Percentiles rank a stretch among this genome's conserved stretches.
phyloP scores from a whole-genome alignment of 1,140 invertebrate species.

The Pectinophora gossypiella region DNA sequence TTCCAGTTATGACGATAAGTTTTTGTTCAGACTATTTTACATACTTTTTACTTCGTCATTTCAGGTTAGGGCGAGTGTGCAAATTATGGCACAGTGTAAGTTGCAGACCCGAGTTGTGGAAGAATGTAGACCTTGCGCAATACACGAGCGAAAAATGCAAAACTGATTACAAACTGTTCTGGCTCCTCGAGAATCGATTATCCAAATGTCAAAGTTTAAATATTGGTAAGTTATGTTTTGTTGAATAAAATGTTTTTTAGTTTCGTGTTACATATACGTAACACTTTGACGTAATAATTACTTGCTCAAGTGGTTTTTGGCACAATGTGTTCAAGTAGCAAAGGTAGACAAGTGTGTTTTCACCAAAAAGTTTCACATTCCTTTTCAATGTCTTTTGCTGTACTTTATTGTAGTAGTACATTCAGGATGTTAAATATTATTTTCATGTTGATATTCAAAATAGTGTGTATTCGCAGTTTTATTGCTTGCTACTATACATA shows the following conservation, averaged over 20 bases:
- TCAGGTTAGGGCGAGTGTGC: constrained; percentile 85
- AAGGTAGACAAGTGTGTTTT: no score
- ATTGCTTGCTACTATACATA: no score
- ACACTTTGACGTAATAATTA: not conserved
- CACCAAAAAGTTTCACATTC: no score
- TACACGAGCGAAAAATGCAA: constrained; percentile 84
- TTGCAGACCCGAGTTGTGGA: constrained; percentile 82
- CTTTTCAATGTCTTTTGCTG: no score
- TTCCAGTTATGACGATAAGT: no score
- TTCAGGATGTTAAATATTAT: no score
- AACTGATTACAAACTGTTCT: constrained; percentile 83
- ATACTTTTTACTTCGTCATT: constrained; percentile 22
- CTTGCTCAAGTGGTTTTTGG: not conserved
- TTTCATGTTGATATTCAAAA: no score
- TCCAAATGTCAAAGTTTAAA: constrained; percentile 83
- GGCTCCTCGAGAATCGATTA: constrained; percentile 85
- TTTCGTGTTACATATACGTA: not conserved
- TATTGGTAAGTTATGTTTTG: constrained; percentile 80
- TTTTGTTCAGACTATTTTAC: no score
- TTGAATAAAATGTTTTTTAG: constrained; percentile 8
- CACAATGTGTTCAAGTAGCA: no score
- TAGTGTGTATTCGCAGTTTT: no score
- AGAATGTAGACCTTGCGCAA: constrained; percentile 83
- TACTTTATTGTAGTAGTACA: no score
- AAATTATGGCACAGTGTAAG: constrained; percentile 84